Base-by-base conservation (phyloP, 2,113 vertebrate species). In the Cnemophilus loriae region DNA sequence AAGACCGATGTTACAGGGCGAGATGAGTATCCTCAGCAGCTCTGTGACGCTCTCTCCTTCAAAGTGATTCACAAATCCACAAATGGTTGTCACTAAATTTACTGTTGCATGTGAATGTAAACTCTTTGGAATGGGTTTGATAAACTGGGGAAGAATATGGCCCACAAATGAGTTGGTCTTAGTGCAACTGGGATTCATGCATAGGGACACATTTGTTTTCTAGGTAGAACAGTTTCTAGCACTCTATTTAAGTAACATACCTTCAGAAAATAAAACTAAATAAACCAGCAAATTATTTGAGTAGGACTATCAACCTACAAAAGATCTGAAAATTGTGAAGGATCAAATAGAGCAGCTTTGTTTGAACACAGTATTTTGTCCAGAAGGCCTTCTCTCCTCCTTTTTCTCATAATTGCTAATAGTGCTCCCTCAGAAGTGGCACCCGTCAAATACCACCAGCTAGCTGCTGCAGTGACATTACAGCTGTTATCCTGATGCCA, bases 401-500 rank as follows among this genome's bases (percentile, higher is more conserved):
- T 76, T 86, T 93, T 89, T 63, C 37, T 83, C 41, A 8, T 79
- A 61, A 70, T 44, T 80, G 64, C 50, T 89, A 87, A 75, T 47
- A 73, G 28, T 53, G 35, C 55, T 87, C 49, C 68, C 41, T 82
- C 37, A 83, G 35, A 80, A 80, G 61, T 53, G n/a, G 64, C 61
- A 79, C 61, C 27, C 59, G 24, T 84, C 78, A 87, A 94, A 95
- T 91, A 85, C 32, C 50, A 93, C 39, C 83, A 87, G 80, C 50
- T 88, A 74, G 88, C 57, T 61, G 89, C 90, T 78, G 27, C 76
- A 87, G 83, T 88, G 89, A 85, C 53, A 68, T 73, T 93, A 77
- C 73, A 93, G 86, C 90, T 94, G 69, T 79, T 87, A 73, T 1
- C 6, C 71, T 55, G 56, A 64, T 89, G 93, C 91, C 93, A 97